phyloP scores from a whole-genome alignment of 2,113 vertebrate species.

The Calidris pygmaea region DNA sequence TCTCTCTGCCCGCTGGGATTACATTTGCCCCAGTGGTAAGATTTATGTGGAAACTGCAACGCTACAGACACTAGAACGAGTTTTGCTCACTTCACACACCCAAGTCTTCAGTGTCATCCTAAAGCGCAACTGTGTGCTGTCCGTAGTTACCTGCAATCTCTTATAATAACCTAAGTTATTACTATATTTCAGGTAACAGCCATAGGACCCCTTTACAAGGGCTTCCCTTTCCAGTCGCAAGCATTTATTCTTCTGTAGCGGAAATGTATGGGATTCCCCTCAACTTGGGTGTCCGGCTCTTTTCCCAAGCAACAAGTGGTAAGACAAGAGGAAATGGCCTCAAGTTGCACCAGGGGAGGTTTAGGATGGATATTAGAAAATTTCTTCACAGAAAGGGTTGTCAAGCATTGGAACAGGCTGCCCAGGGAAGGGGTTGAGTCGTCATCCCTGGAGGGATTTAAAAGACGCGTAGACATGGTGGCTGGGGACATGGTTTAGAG shows the following conservation, averaged over 20 bases:
- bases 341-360: neutral
- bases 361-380: neutral
- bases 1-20: neutral
- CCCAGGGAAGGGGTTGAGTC: neutral
- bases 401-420: neutral
- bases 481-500: neutral
- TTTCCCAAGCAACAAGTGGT: neutral
- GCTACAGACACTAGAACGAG: neutral
- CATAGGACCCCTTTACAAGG: neutral
- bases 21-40: neutral
- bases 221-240: neutral
- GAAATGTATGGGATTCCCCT: neutral
- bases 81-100: neutral
- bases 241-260: neutral
- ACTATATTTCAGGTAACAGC: neutral
- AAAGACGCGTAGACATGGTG: accelerated
- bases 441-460: neutral
- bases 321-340: neutral
- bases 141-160: neutral
- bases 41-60: neutral
- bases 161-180: neutral
- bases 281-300: accelerated
- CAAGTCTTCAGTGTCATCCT: neutral
- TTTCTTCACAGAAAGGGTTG: neutral
- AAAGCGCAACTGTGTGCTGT: neutral